Evolutionary conservation across 2,113 vertebrate genomes (phyloP).

Genomic region (Albula glossodonta): DNA sequence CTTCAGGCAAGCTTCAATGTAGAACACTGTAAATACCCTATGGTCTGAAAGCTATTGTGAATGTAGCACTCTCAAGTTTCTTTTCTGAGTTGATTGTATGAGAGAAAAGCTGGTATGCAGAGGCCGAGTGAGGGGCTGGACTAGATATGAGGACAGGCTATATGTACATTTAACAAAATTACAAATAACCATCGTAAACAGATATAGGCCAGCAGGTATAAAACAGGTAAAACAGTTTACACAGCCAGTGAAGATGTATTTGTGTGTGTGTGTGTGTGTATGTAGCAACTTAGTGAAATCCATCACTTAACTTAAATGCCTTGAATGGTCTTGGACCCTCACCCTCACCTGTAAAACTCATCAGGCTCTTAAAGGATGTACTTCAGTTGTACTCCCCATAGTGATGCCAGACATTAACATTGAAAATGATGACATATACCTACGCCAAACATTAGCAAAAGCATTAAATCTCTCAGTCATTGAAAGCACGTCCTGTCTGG

Average conservation of each 20-base stretch:
- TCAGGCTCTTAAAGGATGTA: neutral
- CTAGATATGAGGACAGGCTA: neutral
- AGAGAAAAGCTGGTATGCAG: neutral
- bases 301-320: neutral
- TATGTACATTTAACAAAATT: neutral
- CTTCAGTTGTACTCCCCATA: neutral
- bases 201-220: too few relatives aligned
- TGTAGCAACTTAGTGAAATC: neutral
- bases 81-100: neutral
- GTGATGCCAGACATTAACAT: neutral
- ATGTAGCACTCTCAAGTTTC: neutral
- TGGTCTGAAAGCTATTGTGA: neutral
- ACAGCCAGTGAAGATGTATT: too few relatives aligned
- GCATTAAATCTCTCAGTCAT: neutral
- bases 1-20: neutral
- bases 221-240: too few relatives aligned
- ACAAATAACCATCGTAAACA: neutral
- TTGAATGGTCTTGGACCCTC: neutral
- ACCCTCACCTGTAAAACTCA: neutral
- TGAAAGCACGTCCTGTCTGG: neutral
- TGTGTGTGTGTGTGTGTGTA: too few relatives aligned
- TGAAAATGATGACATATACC: neutral
- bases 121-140: too few relatives aligned
- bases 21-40: neutral
- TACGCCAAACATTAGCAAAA: neutral